phyloP scores from a whole-genome alignment of 2,113 vertebrate genomes.

The Bolborhynchus lineola region DNA sequence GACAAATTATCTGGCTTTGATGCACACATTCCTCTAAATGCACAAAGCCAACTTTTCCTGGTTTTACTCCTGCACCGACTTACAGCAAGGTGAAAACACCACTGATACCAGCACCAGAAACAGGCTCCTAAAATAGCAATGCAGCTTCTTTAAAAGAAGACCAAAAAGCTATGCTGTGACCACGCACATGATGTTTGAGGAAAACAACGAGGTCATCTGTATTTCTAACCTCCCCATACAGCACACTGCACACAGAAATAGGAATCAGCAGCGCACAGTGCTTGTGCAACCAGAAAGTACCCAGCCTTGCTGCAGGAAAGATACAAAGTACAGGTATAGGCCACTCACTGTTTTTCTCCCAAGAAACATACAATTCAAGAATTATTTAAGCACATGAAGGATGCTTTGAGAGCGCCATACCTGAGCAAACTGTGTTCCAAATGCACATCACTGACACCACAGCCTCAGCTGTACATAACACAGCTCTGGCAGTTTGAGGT shows the following conservation, averaged over 20 bases:
- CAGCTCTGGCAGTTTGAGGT: neutral
- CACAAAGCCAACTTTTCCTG: neutral
- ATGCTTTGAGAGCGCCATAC: neutral
- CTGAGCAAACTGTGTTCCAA: neutral
- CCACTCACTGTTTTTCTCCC: neutral
- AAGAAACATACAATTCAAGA: neutral
- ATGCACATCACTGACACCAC: neutral
- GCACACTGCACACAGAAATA: neutral
- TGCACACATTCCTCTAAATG: neutral
- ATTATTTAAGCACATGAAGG: neutral
- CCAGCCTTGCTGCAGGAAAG: neutral
- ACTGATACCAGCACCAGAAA: neutral
- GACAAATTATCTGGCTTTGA: neutral
- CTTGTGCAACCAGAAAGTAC: neutral
- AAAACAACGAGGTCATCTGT: neutral
- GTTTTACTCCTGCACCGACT: neutral
- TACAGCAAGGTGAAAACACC: neutral
- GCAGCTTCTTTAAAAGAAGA: neutral
- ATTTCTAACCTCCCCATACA: neutral
- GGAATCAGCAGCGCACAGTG: neutral
- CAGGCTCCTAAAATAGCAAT: neutral
- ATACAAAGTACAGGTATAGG: neutral
- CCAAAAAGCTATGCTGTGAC: neutral
- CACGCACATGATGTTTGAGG: accelerated
- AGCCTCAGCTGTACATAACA: neutral